phyloP scores from a whole-genome alignment of 35 echinoderm and acorn worm genomes.

The Apostichopus japonicus region DNA sequence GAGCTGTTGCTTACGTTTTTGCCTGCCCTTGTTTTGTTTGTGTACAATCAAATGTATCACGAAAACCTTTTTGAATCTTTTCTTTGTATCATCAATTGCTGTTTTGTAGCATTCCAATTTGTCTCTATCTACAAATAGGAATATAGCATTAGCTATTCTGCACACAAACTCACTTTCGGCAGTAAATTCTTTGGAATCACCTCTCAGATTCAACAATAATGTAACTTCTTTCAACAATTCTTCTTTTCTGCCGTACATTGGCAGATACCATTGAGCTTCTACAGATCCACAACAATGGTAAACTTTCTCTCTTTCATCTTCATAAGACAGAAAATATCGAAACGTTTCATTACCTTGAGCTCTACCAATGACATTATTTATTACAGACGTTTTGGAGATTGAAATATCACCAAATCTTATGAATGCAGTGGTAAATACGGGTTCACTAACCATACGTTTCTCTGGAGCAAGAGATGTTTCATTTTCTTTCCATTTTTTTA shows the following conservation, averaged over 20 bases:
- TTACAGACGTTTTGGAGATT: constrained; percentile 3
- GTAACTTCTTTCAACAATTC: background rate
- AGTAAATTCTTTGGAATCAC: background rate
- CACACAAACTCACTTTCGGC: background rate
- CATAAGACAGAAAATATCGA: background rate
- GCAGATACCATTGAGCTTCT: constrained; percentile 23
- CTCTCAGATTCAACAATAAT: constrained; percentile 13
- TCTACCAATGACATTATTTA: constrained; percentile 36
- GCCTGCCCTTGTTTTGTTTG: no score
- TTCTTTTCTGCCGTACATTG: background rate
- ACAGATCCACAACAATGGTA: background rate
- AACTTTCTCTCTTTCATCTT: background rate
- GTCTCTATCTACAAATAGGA: background rate
- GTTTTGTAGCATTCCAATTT: background rate
- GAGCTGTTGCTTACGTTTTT: background rate
- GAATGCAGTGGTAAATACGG: background rate
- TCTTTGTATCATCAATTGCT: no score
- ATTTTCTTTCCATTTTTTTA: background rate
- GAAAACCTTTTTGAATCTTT: no score
- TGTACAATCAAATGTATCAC: no score
- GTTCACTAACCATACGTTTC: background rate
- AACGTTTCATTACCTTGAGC: constrained; percentile 5
- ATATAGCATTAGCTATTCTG: background rate
- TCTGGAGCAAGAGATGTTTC: background rate
- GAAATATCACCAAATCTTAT: constrained; percentile 3